These are phyloP conservation scores for Glossophaga mutica DNA, from an alignment of 2,797 vertebrate species.

Conservation along the genomic window DNA sequence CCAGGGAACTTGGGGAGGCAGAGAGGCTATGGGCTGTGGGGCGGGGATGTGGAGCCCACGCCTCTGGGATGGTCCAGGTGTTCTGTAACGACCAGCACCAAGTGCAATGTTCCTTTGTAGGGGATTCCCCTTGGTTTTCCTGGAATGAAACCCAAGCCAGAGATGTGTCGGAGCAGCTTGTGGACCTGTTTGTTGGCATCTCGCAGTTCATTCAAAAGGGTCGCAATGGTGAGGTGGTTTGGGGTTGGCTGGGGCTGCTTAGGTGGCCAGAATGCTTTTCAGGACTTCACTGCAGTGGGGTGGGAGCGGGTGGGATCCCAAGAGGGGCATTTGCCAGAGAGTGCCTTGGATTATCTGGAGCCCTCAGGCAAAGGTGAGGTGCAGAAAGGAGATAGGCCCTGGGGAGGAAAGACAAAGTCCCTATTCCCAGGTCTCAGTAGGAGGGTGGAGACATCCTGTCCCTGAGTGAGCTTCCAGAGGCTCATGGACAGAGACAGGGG, in stretches of 20 bases:
- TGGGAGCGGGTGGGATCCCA: background rate
- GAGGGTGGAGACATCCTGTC: background rate
- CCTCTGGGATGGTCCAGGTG: background rate
- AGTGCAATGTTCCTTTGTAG: background rate
- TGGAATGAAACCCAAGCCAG: background rate
- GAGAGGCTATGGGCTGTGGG: background rate
- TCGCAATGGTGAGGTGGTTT: background rate
- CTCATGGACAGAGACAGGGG: background rate
- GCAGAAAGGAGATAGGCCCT: background rate
- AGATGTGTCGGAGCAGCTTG: background rate
- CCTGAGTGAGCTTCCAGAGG: background rate
- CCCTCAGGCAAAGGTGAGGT: background rate
- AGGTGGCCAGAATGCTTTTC: background rate
- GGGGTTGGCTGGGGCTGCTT: background rate
- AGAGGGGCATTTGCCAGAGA: background rate
- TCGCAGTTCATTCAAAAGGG: background rate
- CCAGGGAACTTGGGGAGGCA: background rate
- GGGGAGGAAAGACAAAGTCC: no score
- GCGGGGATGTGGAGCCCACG: fast-evolving
- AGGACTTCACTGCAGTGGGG: background rate
- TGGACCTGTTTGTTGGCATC: background rate
- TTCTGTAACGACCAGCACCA: background rate
- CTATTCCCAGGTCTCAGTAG: background rate
- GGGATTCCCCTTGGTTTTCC: background rate
- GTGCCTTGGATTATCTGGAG: background rate